Evolutionary conservation across 2,797 vertebrate species (phyloP).

Genomic region (Poeciliopsis paucimaculata): DNA sequence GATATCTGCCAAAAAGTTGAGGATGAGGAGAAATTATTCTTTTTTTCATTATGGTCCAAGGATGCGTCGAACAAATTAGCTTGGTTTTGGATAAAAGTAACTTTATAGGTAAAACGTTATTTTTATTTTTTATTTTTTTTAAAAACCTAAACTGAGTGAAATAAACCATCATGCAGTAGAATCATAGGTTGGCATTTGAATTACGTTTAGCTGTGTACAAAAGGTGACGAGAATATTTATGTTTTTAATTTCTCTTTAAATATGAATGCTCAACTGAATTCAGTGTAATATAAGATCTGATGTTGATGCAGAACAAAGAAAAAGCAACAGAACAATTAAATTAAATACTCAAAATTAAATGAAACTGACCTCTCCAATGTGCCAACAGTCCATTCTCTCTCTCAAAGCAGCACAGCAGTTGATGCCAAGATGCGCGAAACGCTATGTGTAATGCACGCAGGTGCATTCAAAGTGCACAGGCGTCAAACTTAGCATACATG

Average conservation of each 20-base stretch:
- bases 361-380: constrained; percentile 23
- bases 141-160: too few relatives aligned
- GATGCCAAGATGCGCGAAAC: background rate
- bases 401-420: constrained; percentile 14
- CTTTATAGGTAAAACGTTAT: background rate
- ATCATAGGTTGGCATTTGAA: background rate
- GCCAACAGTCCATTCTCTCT: background rate
- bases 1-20: background rate
- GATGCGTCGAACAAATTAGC: too few relatives aligned
- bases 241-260: too few relatives aligned
- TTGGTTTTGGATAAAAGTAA: background rate
- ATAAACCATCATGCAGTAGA: background rate
- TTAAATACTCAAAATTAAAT: constrained; percentile 39
- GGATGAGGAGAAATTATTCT: background rate
- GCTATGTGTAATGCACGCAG: too few relatives aligned
- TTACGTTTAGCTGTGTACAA: background rate
- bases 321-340: background rate
- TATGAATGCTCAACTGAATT: background rate
- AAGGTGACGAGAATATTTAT: background rate
- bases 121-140: too few relatives aligned
- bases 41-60: too few relatives aligned
- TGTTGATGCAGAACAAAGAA: background rate
- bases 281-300: background rate
- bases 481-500: background rate
- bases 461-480: too few relatives aligned